Evolutionary conservation across 2,888 invertebrate species (phyloP), one percentile per base, ranked within the genome.

Genomic region (Euproctis similis): DNA sequence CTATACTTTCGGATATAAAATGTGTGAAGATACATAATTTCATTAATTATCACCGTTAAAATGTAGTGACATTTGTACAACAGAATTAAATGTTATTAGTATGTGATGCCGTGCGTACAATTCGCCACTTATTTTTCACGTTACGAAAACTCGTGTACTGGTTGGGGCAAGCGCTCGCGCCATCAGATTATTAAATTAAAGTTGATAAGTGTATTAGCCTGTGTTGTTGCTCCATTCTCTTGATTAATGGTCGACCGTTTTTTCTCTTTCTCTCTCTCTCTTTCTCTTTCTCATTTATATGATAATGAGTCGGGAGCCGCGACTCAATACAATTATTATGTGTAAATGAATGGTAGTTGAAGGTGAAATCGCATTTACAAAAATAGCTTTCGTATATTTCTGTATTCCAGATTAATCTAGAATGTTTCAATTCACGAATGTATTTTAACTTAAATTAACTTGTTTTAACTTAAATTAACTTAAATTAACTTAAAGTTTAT

Each of bases 121-220:
- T 61, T 73, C 56, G 49, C 59, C 65, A 64, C 62, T 75, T 78
- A 76, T 77, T 78, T 78, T 78, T 76, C 70, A 73, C 70, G 69
- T 69, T 67, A 59, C 64, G 60, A 65, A 69, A 67, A 68, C 65
- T 73, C 65, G 55, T 50, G 65, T 72, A 67, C 60, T 54, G 54
- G n/a, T n/a, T n/a, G 48, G 59, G 58, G 59, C 59, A 59, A 51
- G 65, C 69, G 66, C 67, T 50, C 53, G 70, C 69, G 60, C 54
- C 54, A 61, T 30, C 31, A 39, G 64, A 68, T 78, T 81, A 82
- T 84, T 81, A 80, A 82, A 82, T 85, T 84, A 78, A 81, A 80
- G 65, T 80, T 78, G 80, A 80, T 84, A 84, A 84, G 77, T 80
- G 74, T 80, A 80, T 84, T 80, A 84, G 78, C 73, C 69, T 59